phyloP scores from a whole-genome alignment of 2,797 vertebrate genomes.

The Babyrousa celebensis region DNA sequence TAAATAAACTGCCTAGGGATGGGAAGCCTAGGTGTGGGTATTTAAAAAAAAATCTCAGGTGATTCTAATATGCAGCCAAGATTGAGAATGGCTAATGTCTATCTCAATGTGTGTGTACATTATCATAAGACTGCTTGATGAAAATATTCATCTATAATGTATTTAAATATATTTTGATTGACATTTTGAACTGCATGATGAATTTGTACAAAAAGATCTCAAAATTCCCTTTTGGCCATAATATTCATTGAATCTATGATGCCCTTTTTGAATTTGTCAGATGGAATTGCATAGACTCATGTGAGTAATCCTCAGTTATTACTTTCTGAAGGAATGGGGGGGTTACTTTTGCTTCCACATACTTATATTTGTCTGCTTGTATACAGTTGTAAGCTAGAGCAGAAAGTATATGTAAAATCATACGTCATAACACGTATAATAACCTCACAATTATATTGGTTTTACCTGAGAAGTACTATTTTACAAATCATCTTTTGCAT shows the following conservation, averaged over 20 bases:
- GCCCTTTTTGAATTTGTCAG: conserved; percentile 52
- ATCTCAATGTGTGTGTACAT: conserved; percentile 15
- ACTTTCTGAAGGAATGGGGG: neutral
- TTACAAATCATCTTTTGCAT: conserved; percentile 23
- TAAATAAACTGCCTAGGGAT: conserved; percentile 4
- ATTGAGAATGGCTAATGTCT: conserved; percentile 59
- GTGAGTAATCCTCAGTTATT: neutral
- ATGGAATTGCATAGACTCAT: neutral
- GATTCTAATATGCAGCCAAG: conserved; percentile 34
- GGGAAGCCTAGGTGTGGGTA: neutral
- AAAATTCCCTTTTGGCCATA: conserved; percentile 57
- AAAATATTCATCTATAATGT: conserved; percentile 67
- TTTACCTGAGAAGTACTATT: conserved; percentile 7
- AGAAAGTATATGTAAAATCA: neutral
- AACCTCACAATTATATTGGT: neutral
- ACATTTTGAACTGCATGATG: conserved; percentile 62
- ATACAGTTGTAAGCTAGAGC: neutral
- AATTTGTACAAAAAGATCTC: conserved; percentile 48
- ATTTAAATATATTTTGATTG: conserved; percentile 78
- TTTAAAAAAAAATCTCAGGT: conserved; percentile 4
- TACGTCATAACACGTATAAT: neutral
- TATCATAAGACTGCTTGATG: conserved; percentile 39
- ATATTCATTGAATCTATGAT: conserved; percentile 17
- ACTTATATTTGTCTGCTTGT: neutral
- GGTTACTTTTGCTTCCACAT: neutral